Conservation (phyloP, 2,888 invertebrate species). For the Luperina testacea region DNA sequence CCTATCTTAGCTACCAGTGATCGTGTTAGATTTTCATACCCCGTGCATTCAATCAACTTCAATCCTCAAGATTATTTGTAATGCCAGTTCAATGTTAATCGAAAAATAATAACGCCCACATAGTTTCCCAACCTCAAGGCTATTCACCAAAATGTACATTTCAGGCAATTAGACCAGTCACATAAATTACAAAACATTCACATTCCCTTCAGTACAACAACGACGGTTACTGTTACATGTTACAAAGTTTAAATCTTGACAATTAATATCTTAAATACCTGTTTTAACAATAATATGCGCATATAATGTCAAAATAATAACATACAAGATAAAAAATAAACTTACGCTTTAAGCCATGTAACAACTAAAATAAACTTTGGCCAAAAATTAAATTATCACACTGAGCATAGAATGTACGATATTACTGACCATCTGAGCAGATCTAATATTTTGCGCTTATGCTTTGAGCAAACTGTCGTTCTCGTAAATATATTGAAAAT, state of each 20-base stretch:
- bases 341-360: constrained; percentile 76
- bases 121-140: constrained; percentile 19
- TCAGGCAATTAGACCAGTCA: constrained; percentile 17
- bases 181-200: constrained; percentile 26
- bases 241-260: constrained; percentile 45
- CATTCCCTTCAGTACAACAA: constrained; percentile 48
- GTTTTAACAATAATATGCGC: constrained; percentile 38
- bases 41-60: background rate
- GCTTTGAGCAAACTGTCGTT: constrained; percentile 58
- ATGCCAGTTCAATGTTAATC: background rate
- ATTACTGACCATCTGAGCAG: constrained; percentile 60
- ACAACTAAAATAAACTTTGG: constrained; percentile 86
- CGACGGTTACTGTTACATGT: constrained; percentile 47
- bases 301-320: constrained; percentile 48
- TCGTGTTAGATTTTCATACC: background rate
- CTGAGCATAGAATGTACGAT: constrained; percentile 70
- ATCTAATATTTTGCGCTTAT: constrained; percentile 18
- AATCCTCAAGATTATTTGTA: background rate
- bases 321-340: constrained; percentile 60
- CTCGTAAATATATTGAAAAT: constrained; percentile 27
- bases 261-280: constrained; percentile 49
- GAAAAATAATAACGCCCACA: background rate
- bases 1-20: background rate
- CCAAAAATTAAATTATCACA: constrained; percentile 81
- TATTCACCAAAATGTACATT: constrained; percentile 16